Evolutionary conservation across 2,113 vertebrate species (phyloP), one percentile per base, ranked within the genome.

Genomic region (Pachypanchax playfairii): DNA sequence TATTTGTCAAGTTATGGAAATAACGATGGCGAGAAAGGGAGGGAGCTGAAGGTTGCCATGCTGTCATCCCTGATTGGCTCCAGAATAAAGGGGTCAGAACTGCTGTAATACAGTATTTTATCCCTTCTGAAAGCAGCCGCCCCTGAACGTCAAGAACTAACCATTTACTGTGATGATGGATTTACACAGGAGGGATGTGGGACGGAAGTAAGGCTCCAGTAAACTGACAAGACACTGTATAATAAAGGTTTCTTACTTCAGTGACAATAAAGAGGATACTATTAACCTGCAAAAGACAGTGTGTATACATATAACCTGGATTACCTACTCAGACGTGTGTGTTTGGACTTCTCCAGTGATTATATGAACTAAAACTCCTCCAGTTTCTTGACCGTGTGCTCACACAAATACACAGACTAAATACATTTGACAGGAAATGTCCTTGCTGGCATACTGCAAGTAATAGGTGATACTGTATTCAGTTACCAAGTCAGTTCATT

Each of bases 1-100:
- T 48, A 15, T 75, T 82, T 78, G 75, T 72, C 74, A 62, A 70
- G 58, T 79, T 77, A 70, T 57, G 73, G 49, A 75, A 79, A 83
- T 70, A 70, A 53, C 67, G 55, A 82, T 39, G 15, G 28, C 9
- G 22, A 53, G n/a, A 52, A 62, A 58, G 47, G 28, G 70, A 58
- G 29, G 39, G 48, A 72, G 68, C 38, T 50, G 39, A 65, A 77
- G 79, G 68, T 75, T 76, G 42, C 42, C 33, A 22, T 15, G 29
- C 25, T 59, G 65, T 52, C 62, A 31, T 24, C 41, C 25, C 29
- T 55, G 70, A 75, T 75, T 73, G 67, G 66, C 36, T 57, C 43
- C 44, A 71, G 44, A 59, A 75, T 52, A 24, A 20, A 75, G 48
- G 24, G 11, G 50, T 61, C 60, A 57, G 74, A 41, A 41, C 42